Conservation (phyloP, 2,797 vertebrate species). For the Brachymystax lenok region DNA sequence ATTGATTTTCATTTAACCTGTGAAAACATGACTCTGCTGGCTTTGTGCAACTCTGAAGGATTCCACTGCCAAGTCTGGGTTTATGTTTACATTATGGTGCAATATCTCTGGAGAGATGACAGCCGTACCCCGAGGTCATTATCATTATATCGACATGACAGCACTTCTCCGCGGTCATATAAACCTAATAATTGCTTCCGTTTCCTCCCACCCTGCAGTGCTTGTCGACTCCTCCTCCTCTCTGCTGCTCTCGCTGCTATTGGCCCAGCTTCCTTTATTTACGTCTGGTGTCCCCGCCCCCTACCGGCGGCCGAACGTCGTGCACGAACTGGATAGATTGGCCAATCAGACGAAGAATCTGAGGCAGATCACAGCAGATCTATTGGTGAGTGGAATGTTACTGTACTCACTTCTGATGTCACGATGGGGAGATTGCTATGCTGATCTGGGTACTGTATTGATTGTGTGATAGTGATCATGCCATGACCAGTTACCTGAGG, state of each 20-base stretch:
- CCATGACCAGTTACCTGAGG: no score
- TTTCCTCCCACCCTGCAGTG: constrained; percentile 70
- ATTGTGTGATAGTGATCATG: not conserved
- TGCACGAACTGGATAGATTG: constrained; percentile 77
- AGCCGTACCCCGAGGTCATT: constrained; percentile 66
- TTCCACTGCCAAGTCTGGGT: constrained; percentile 67
- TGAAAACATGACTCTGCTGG: constrained; percentile 71
- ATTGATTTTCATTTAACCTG: constrained; percentile 64
- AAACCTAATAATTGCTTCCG: constrained; percentile 66
- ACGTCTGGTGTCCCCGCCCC: constrained; percentile 69
- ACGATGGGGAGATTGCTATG: no score
- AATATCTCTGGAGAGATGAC: constrained; percentile 64
- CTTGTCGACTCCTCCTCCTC: constrained; percentile 80
- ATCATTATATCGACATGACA: constrained; percentile 67
- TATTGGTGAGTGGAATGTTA: constrained; percentile 73
- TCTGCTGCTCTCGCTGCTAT: constrained; percentile 78
- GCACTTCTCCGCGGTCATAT: constrained; percentile 45
- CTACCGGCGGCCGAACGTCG: constrained; percentile 44
- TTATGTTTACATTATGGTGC: constrained; percentile 73
- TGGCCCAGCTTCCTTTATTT: constrained; percentile 79
- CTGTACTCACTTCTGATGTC: no score
- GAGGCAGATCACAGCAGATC: constrained; percentile 79
- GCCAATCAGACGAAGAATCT: constrained; percentile 82
- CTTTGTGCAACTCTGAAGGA: constrained; percentile 38
- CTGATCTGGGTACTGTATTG: no score